Percentiles rank a stretch among this genome's conserved stretches.
phyloP scores from a whole-genome alignment of 2,797 vertebrate genomes.

The Perodicticus potto region DNA sequence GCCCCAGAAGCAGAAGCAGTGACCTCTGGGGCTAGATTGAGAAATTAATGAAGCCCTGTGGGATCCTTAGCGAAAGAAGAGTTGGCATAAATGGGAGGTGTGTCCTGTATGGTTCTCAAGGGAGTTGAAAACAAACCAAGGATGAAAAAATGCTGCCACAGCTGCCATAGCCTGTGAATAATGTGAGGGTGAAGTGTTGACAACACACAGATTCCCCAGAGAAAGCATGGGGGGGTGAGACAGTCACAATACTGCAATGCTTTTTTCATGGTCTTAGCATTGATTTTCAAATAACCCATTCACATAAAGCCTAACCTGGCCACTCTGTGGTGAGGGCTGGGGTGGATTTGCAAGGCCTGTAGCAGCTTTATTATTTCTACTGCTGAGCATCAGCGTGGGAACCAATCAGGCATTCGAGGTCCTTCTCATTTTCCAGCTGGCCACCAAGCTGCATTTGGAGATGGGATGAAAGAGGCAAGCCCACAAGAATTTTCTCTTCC shows the following conservation, averaged over 20 bases:
- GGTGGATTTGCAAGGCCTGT: background rate
- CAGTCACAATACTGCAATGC: background rate
- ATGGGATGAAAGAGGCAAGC: background rate
- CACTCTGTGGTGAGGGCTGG: background rate
- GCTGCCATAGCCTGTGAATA: slow-evolving; percentile 53
- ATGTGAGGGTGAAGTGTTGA: slow-evolving; percentile 35
- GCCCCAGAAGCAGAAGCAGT: slow-evolving; percentile 15
- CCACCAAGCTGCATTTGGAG: background rate
- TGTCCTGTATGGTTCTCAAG: slow-evolving; percentile 26
- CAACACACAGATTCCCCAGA: slow-evolving; percentile 32
- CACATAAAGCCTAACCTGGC: background rate
- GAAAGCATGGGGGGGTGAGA: slow-evolving; percentile 1
- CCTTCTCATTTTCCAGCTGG: background rate
- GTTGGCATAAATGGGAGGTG: slow-evolving; percentile 29
- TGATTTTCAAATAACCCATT: slow-evolving; percentile 63
- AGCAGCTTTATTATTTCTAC: background rate
- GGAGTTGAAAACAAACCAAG: slow-evolving; percentile 59
- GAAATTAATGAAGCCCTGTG: slow-evolving; percentile 63
- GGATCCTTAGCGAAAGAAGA: slow-evolving; percentile 47
- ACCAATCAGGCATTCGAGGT: background rate
- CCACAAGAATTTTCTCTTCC: slow-evolving; percentile 5
- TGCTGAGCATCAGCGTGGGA: background rate
- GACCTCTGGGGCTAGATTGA: slow-evolving; percentile 60
- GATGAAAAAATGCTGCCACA: slow-evolving; percentile 54
- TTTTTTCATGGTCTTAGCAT: background rate